A percentile compares a stretch with the other conserved stretches of the same genome.
phyloP scores from a whole-genome alignment of 1,140 invertebrate species.

The Drosophila kurseongensis region DNA sequence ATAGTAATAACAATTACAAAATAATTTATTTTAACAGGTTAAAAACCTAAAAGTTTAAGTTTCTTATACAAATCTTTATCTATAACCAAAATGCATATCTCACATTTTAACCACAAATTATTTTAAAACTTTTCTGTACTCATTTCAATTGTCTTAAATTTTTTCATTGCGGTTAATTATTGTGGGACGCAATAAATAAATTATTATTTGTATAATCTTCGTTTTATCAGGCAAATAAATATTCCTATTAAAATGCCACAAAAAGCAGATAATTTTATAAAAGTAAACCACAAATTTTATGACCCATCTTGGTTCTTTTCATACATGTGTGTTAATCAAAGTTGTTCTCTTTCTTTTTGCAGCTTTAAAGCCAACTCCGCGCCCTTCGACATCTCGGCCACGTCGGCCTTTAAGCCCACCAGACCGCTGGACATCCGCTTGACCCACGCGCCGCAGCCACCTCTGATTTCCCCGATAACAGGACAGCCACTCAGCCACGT shows the following conservation, averaged over 20 bases:
- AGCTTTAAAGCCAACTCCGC: conserved; percentile 81
- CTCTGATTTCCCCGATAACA: conserved; percentile 67
- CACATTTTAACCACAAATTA: no score
- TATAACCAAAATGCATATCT: no score
- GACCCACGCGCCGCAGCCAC: conserved; percentile 34
- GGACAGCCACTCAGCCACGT: conserved; percentile 70
- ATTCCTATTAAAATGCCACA: not conserved
- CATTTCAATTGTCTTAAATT: not conserved
- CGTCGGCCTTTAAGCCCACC: conserved; percentile 78
- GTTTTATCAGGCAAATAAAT: not conserved
- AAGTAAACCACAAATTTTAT: not conserved
- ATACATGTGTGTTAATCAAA: not conserved
- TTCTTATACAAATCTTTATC: no score
- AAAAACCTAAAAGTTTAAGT: no score
- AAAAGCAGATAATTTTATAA: no score
- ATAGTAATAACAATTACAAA: no score
- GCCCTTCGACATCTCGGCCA: conserved; percentile 73
- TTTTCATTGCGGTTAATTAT: not conserved
- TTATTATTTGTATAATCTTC: not conserved
- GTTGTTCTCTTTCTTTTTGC: conserved; percentile 3
- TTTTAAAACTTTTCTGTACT: no score
- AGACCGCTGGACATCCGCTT: conserved; percentile 71
- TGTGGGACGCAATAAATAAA: not conserved
- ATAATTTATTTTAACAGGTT: no score
- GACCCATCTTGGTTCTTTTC: not conserved